Conservation (phyloP, 2,797 vertebrate species). For the Lateolabrax maculatus region DNA sequence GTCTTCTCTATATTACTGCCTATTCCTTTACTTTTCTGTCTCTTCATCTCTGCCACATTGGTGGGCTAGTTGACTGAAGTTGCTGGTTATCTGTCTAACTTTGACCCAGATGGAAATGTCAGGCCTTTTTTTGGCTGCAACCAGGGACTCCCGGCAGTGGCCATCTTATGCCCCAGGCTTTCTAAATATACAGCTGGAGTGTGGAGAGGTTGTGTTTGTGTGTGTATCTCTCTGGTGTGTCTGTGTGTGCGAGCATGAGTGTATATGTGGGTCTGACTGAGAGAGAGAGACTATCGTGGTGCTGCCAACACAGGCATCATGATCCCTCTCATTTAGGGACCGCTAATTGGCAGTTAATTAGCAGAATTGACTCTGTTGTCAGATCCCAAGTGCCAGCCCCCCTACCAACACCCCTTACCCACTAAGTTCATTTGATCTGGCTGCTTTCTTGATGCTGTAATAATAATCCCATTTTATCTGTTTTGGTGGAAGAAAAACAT, state of each 20-base stretch:
- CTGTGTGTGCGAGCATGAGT: conserved; percentile 74
- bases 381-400: conserved; percentile 89
- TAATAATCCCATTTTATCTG: conserved; percentile 84
- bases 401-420: conserved; percentile 77
- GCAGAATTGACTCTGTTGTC: conserved; percentile 95
- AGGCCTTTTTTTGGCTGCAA: conserved; percentile 85
- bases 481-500: conserved; percentile 74
- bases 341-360: conserved; percentile 98
- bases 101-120: conserved; percentile 89
- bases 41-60: conserved; percentile 41
- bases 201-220: conserved; percentile 75
- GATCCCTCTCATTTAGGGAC: conserved; percentile 97
- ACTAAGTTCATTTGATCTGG: conserved; percentile 89
- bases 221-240: conserved; percentile 66
- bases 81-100: conserved; percentile 84
- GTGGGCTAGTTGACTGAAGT: conserved; percentile 77
- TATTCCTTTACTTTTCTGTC: conserved; percentile 31
- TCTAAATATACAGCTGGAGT: conserved; percentile 85
- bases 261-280: conserved; percentile 68
- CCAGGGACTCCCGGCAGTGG: conserved; percentile 79
- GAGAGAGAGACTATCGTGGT: conserved; percentile 61
- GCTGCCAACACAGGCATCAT: conserved; percentile 90
- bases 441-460: conserved; percentile 86
- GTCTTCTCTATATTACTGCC: conserved; percentile 22
- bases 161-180: conserved; percentile 81